These are phyloP conservation scores for Micronycteris hirsuta DNA, from an alignment of 2,113 vertebrate species.

Conservation along the genomic window DNA sequence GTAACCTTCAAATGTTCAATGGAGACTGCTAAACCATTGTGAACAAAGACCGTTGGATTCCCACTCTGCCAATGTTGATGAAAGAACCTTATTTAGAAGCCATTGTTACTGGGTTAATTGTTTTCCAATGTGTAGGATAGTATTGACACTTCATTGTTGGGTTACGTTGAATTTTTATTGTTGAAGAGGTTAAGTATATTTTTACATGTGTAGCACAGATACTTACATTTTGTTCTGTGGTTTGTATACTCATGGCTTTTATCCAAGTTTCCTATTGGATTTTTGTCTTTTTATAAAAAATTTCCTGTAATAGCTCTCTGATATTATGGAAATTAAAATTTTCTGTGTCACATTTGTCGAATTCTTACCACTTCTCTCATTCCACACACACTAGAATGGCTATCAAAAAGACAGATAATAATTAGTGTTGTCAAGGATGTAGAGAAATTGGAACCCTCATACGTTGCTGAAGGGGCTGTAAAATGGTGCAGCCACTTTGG, in stretches of 20 bases:
- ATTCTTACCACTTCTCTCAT: neutral
- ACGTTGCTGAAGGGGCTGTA: neutral
- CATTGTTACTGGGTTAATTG: too few species aligned
- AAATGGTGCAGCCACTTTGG: neutral
- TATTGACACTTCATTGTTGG: too few species aligned
- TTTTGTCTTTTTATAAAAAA: neutral
- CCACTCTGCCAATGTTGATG: neutral
- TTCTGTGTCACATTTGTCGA: neutral
- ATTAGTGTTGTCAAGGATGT: neutral
- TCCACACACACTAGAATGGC: neutral
- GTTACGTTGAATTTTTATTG: neutral
- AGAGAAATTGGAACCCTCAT: neutral
- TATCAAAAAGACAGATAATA: neutral
- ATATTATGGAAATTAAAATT: neutral
- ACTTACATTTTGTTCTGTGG: neutral
- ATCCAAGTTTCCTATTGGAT: neutral
- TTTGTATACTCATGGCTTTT: neutral
- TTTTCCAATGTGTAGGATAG: too few species aligned
- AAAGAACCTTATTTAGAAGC: neutral
- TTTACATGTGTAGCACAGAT: neutral
- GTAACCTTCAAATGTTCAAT: neutral
- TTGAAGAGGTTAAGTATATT: neutral
- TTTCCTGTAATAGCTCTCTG: neutral
- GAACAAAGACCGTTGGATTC: neutral
- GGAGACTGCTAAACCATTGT: neutral